These are phyloP conservation scores for Takifugu flavidus DNA, from an alignment of 2,113 vertebrate species.

Conservation along the genomic window DNA sequence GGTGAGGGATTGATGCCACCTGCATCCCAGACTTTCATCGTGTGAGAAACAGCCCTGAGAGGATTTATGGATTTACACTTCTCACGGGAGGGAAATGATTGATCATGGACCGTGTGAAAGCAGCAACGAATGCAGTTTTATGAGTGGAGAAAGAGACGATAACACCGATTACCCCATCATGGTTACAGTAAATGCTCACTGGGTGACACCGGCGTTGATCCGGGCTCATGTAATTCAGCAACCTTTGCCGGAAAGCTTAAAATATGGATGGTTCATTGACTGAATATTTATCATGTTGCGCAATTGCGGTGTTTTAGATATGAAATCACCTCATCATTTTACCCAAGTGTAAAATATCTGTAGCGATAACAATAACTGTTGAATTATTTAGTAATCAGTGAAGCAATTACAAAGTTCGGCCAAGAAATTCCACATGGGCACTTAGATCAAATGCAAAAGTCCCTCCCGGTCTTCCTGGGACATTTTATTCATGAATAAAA, in stretches of 20 bases:
- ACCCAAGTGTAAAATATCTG: not conserved
- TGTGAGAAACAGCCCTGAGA: slow-evolving; percentile 20
- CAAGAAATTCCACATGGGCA: too few species aligned
- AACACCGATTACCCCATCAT: not conserved
- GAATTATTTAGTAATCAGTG: too few species aligned
- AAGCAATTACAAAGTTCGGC: too few species aligned
- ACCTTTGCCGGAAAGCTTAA: too few species aligned
- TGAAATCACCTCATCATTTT: not conserved
- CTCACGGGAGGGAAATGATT: slow-evolving; percentile 12
- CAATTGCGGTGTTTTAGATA: not conserved
- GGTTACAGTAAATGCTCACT: not conserved
- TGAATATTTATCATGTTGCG: too few species aligned
- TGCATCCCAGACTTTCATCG: slow-evolving; percentile 42
- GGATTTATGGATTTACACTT: slow-evolving; percentile 18
- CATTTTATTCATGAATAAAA: not conserved
- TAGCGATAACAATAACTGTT: too few species aligned
- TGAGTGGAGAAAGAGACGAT: not conserved
- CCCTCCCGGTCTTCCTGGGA: not conserved
- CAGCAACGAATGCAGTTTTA: slow-evolving; percentile 9
- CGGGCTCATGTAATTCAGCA: too few species aligned
- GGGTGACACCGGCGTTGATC: too few species aligned
- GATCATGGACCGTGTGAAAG: slow-evolving; percentile 6
- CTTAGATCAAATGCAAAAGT: not conserved
- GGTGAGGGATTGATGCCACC: slow-evolving; percentile 53
- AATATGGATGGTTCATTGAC: too few species aligned